Conservation (phyloP, 2,797 vertebrate genomes). For the Thripadectes ignobilis region DNA sequence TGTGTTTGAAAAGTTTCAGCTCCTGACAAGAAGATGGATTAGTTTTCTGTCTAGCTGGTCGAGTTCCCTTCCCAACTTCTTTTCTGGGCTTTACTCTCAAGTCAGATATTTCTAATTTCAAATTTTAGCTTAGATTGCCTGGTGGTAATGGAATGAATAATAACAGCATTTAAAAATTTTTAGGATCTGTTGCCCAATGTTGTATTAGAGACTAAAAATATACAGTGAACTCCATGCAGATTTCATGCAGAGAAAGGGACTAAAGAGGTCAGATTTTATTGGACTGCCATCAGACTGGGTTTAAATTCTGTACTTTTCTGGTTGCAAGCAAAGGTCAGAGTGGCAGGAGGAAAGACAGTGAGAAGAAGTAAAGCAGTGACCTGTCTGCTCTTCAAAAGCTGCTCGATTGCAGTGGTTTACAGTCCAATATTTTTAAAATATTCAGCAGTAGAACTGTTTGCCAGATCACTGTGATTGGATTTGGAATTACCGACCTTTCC, state of each 20-base stretch:
- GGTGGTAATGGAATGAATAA: neutral
- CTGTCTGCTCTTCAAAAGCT: neutral
- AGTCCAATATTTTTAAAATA: neutral
- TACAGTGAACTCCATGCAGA: neutral
- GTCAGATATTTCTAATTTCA: neutral
- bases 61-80: neutral
- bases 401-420: neutral
- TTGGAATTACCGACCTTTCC: neutral
- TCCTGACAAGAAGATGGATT: neutral
- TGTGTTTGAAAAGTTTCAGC: neutral
- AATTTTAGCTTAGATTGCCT: neutral
- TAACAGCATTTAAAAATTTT: neutral
- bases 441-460: neutral
- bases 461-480: neutral
- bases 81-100: neutral
- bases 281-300: neutral
- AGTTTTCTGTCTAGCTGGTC: neutral
- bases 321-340: neutral
- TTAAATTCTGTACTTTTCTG: neutral
- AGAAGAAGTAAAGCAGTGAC: neutral
- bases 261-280: neutral
- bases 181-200: neutral
- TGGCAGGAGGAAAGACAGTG: neutral
- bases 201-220: neutral
- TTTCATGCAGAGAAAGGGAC: neutral